Evolutionary conservation across 2,113 vertebrate species (phyloP), one percentile per base, ranked within the genome.

Genomic region (Poecile atricapillus): DNA sequence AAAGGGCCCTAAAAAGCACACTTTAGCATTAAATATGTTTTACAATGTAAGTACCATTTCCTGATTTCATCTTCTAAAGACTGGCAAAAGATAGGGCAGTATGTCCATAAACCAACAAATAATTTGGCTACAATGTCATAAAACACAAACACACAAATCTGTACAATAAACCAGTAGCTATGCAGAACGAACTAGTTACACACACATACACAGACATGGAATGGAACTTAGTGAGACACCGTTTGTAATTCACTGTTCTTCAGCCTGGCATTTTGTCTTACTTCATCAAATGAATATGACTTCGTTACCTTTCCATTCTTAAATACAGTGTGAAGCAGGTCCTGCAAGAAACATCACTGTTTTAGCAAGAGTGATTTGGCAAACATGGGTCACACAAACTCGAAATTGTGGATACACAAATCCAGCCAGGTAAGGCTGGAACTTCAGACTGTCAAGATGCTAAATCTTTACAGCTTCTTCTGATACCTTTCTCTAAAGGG

Each of bases 251-350:
- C 98, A 31, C 96, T 98, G 83, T 97, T 98, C 97, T 98, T 99
- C 96, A 99, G 98, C 92, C 98, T 98, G 89, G 99, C 99, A 97
- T 99, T 99, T 97, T 99, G 98, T 98, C 99, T 99, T 96, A 99
- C 98, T 97, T 99, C 98, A 88, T 99, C 99, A 90, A 99, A 99
- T 7, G 99, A 99, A 86, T 99, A 99, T 44, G 97, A 98, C 98
- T 99, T 99, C 55, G 98, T 98, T 89, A 99, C 98, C 94, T 98
- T 98, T 39, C 99, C 99, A 60, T 99, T 99, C 95, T 97, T 98
- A 97, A 99, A 99, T 93, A 99, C 99, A 0, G 99, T 99, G 95
- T 99, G 99, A 96, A 99, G 97, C 95, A 99, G 98, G 97, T 99
- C 99, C 99, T 99, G 98, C 59, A 97, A 91, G 50, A 95, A 90